Evolutionary conservation across 2,888 invertebrate genomes (phyloP).

Genomic region (Eupithecia dodoneata): DNA sequence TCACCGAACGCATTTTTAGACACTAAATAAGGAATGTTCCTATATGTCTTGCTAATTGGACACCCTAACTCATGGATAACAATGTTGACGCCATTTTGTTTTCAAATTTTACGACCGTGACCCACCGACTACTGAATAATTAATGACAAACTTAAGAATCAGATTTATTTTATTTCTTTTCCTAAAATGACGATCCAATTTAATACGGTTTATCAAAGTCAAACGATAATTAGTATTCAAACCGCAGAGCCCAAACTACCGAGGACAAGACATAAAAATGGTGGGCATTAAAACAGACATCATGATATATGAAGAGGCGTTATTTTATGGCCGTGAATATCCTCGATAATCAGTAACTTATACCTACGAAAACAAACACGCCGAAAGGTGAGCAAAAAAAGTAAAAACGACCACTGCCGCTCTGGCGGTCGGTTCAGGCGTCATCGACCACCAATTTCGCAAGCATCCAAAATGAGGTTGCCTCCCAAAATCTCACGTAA

Average conservation of each 20-base stretch:
- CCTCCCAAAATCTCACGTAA: constrained; percentile 66
- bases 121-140: constrained; percentile 33
- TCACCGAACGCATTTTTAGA: constrained; percentile 58
- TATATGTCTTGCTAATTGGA: constrained; percentile 58
- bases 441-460: constrained; percentile 80
- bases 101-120: constrained; percentile 27
- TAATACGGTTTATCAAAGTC: constrained; percentile 12
- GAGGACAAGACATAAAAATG: constrained; percentile 17
- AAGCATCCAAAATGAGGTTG: constrained; percentile 64
- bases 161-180: constrained; percentile 32
- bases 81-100: constrained; percentile 42
- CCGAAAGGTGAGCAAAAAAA: constrained; percentile 56
- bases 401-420: constrained; percentile 61
- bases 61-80: constrained; percentile 50
- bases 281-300: constrained; percentile 33
- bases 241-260: constrained; percentile 3
- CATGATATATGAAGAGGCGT: constrained; percentile 41
- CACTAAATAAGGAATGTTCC: constrained; percentile 57
- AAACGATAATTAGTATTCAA: constrained; percentile 21
- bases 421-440: constrained; percentile 72
- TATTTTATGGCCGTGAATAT: constrained; percentile 57
- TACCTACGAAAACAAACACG: constrained; percentile 81
- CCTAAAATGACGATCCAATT: constrained; percentile 23
- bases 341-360: constrained; percentile 76
- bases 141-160: constrained; percentile 25